Conservation (phyloP, 2,113 vertebrate species). For the Onychostoma macrolepis region DNA sequence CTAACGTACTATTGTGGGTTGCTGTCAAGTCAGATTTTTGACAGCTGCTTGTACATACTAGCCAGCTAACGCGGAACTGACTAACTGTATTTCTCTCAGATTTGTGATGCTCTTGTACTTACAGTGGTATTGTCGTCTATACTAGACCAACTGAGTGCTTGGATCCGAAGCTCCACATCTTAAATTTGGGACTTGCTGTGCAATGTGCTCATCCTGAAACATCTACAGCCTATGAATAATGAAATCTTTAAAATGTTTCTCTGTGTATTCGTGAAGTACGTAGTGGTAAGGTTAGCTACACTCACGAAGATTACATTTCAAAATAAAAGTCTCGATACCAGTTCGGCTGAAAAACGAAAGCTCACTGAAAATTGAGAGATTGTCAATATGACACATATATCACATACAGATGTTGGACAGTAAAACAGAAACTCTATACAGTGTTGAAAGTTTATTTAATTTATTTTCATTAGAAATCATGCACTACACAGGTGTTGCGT, state of each 20-base stretch:
- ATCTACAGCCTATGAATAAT: not conserved
- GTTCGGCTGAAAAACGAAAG: not conserved
- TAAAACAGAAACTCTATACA: no score
- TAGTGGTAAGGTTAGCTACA: not conserved
- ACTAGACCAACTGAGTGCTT: not conserved
- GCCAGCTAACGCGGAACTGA: constrained; percentile 37
- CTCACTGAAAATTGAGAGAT: not conserved
- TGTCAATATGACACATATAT: not conserved
- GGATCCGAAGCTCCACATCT: not conserved
- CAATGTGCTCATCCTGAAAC: not conserved
- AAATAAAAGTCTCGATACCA: constrained; percentile 14
- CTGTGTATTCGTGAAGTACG: not conserved
- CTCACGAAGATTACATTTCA: not conserved
- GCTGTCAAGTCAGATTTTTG: not conserved
- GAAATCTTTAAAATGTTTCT: not conserved
- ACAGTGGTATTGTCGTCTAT: not conserved
- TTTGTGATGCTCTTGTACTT: constrained; percentile 24
- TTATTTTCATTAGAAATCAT: not conserved
- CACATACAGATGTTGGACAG: no score
- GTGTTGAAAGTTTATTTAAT: not conserved
- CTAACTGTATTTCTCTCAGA: not conserved
- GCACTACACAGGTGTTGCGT: not conserved
- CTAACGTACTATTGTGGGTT: not conserved
- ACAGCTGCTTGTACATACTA: not conserved
- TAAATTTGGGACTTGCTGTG: not conserved